Base-by-base conservation (phyloP, 1,140 invertebrate species). In the Apis cerana region DNA sequence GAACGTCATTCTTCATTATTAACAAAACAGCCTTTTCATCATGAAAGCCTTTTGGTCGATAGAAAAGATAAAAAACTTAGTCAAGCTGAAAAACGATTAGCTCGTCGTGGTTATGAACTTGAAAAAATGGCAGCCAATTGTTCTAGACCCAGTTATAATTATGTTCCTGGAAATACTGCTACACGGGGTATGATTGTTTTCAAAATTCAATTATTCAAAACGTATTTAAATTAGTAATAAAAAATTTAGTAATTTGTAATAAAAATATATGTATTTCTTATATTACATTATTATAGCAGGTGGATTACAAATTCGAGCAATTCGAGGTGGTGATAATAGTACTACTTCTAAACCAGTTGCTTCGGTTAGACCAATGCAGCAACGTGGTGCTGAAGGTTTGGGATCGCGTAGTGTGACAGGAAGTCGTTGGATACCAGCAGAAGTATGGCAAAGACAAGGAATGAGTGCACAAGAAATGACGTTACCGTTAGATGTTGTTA, bases 401-500 rank as follows among this genome's bases (percentile, higher is more conserved):
- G 92, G 92, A 58, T 91, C 92, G 85, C 95, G 89, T 86, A 95
- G 90, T 94, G 94, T 94, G 64, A 95, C 95, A 58, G 93, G 93
- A 9, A 94, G 92, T 69, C 94, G 96, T 67, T 97, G 97, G 97
- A 97, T 98, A 84, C 97, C 97, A 12, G 97, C 97, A 5, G 97
- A 98, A 92, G 97, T 97, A 56, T 97, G 97, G 97, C 97, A 97
- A 88, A 94, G 97, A 52, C 98, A 99, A 94, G 98, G 98, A 75
- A 98, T 99, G 96, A 98, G 97, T 67, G 98, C 98, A 54, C 98
- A 99, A 93, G 98, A 98, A 93, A 98, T 99, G 96, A 98, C 97
- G 10, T 95, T 99, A 75, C 98, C 98, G 7, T 80, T 94, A 96
- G 98, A 99, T 94, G 98, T 99, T 67, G 97, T 98, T 21, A 98